A percentile compares a stretch with the other conserved stretches of the same genome.
Evolutionary conservation across 2,797 vertebrate genomes (phyloP).

Genomic region (Simalia tracyae): DNA sequence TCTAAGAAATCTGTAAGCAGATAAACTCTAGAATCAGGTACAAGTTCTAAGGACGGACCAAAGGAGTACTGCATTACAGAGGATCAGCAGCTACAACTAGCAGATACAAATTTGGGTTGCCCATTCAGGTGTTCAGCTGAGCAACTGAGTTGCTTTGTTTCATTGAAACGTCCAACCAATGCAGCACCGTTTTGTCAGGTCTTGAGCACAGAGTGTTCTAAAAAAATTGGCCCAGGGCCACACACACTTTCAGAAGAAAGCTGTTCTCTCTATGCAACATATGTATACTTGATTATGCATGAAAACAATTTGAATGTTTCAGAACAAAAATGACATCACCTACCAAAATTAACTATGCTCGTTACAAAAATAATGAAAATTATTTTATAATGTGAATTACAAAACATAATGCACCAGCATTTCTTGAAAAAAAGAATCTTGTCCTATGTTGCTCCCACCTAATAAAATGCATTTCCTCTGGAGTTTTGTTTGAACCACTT

Average conservation of each 20-base stretch:
- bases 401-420: not conserved
- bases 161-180: not conserved
- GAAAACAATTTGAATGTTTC: not conserved
- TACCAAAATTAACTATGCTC: not conserved
- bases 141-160: not conserved
- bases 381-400: not conserved
- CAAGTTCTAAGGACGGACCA: not conserved
- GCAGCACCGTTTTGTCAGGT: not conserved
- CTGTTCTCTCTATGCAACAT: not conserved
- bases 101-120: not conserved
- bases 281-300: not conserved
- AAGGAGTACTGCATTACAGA: not conserved
- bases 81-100: not conserved
- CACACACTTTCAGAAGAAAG: not conserved
- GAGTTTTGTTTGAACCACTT: not conserved
- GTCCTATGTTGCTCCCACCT: not conserved
- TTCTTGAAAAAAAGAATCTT: not conserved
- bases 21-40: not conserved
- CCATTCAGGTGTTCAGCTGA: not conserved
- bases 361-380: not conserved
- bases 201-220: not conserved
- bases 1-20: not conserved
- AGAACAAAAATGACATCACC: not conserved
- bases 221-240: constrained; percentile 33
- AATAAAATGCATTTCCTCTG: not conserved